phyloP scores from a whole-genome alignment of 1,140 invertebrate genomes.

The Macrotrachela quadricornifera region DNA sequence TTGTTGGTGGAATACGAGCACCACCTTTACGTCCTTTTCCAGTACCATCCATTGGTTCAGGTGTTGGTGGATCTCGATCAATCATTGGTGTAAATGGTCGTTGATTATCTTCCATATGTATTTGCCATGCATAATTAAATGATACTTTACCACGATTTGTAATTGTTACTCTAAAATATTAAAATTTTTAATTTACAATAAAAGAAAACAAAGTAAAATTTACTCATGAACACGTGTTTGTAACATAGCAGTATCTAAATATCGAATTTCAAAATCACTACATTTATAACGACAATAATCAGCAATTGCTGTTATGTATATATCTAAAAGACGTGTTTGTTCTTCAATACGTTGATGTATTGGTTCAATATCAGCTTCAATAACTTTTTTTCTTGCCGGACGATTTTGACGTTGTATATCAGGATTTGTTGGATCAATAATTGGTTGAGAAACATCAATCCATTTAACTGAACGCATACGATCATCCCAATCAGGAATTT shows the following conservation, averaged over 20 bases:
- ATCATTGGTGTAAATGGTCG: slow-evolving; percentile 12
- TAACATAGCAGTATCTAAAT: slow-evolving; percentile 29
- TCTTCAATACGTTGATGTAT: slow-evolving; percentile 17
- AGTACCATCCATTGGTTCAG: background rate
- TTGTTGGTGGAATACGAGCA: too few relatives aligned
- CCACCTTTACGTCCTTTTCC: background rate
- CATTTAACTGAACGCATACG: slow-evolving; percentile 24
- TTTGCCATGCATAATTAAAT: slow-evolving; percentile 27
- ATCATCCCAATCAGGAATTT: slow-evolving; percentile 29
- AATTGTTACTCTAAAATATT: slow-evolving; percentile 16
- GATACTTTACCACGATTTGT: slow-evolving; percentile 21
- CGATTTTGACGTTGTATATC: slow-evolving; percentile 10
- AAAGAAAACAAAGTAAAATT: slow-evolving; percentile 6
- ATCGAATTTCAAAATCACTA: slow-evolving; percentile 18
- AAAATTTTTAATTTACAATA: background rate
- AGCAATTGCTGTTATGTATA: slow-evolving; percentile 20
- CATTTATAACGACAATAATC: slow-evolving; percentile 25
- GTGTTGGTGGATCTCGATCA: slow-evolving; percentile 6
- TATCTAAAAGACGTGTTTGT: slow-evolving; percentile 16
- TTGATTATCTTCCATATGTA: slow-evolving; percentile 24
- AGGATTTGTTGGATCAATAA: slow-evolving; percentile 6
- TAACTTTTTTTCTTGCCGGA: slow-evolving; percentile 22
- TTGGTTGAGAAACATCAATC: slow-evolving; percentile 15
- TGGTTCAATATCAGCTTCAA: slow-evolving; percentile 27
- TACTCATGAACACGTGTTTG: slow-evolving; percentile 28